Percentiles rank a stretch among this genome's conserved stretches.
phyloP scores from a whole-genome alignment of 2,888 invertebrate species.

The Sepiola atlantica region DNA sequence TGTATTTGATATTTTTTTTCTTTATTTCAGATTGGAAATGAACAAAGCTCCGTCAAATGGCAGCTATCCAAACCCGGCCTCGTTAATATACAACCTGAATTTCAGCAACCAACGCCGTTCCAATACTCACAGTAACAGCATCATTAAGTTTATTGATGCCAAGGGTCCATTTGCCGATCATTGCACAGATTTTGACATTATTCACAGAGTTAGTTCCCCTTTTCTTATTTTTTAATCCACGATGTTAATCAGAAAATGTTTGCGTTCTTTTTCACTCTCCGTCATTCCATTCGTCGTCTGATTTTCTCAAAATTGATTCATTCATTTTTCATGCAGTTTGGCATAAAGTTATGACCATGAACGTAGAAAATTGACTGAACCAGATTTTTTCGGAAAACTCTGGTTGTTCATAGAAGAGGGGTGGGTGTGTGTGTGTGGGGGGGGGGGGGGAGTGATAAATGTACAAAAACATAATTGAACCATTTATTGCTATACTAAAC shows the following conservation, averaged over 20 bases:
- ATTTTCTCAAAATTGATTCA: too few relatives aligned
- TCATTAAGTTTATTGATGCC: slow-evolving; percentile 65
- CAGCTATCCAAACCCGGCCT: not conserved
- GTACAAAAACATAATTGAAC: too few relatives aligned
- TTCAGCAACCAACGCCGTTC: slow-evolving; percentile 50
- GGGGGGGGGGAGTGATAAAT: too few relatives aligned
- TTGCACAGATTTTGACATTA: slow-evolving; percentile 66
- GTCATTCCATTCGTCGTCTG: not conserved
- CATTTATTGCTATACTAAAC: too few relatives aligned
- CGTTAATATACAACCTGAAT: slow-evolving; percentile 32
- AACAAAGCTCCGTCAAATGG: not conserved
- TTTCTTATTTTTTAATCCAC: not conserved
- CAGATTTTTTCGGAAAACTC: too few relatives aligned
- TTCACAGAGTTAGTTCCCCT: slow-evolving; percentile 62
- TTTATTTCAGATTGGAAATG: not conserved
- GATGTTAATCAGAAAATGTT: not conserved
- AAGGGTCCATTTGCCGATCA: slow-evolving; percentile 69
- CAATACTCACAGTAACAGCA: slow-evolving; percentile 58
- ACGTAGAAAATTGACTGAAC: too few relatives aligned
- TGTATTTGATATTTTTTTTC: not conserved
- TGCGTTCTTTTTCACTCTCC: not conserved
- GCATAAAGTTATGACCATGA: too few relatives aligned
- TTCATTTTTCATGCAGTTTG: too few relatives aligned
- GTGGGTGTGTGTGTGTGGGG: too few relatives aligned
- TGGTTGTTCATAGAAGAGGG: too few relatives aligned